Evolutionary conservation across 2,888 invertebrate species (phyloP), one percentile per base, ranked within the genome.

Genomic region (Zele albiditarsus): DNA sequence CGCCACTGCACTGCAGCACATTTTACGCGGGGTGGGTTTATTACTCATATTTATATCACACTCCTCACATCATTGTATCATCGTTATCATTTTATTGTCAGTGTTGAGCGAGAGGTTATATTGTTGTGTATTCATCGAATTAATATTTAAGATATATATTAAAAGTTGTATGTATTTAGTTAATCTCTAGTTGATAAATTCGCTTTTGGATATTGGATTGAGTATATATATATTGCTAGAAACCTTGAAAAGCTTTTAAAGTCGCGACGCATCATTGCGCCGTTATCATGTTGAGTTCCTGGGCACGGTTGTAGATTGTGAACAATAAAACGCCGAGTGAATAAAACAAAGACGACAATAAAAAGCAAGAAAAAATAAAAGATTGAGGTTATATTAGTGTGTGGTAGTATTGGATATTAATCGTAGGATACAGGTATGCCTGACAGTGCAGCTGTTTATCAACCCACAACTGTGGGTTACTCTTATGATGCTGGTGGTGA

Each of bases 401-500:
- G n/a, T 46, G 6, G 16, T 12, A 20, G 20, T 58, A 58, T 14
- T 16, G 3, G 14, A 58, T 14, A 60, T 16, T 57, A 4, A 31
- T 58, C n/a, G n/a, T 53, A 31, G 14, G 1, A 73, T 63, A 28
- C 75, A 69, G 81, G 81, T 67, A 89, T 89, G 89, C 88, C 89
- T 58, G 89, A 88, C 77, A 89, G 87, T 72, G 87, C 87, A 76
- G 89, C 89, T 25, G 89, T 89, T 77, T 89, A 89, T 80, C 89
- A 89, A 75, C 89, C 89, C 68, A 89, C 89, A 3, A 89, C 89
- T 28, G 89, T 88, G 69, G 89, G 89, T 63, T 89, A 89, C 71
- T 83, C 87, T 5, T 89, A 89, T 72, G 89, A 89, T 57, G 82
- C 83, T 65, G 86, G 86, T 23, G 84, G 86, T 63, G 87, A 87